A percentile compares a stretch with the other conserved stretches of the same genome.
These are phyloP conservation scores for Montipora foliosa DNA, from an alignment of 64 coral and sea anemone species.

Conservation along the genomic window DNA sequence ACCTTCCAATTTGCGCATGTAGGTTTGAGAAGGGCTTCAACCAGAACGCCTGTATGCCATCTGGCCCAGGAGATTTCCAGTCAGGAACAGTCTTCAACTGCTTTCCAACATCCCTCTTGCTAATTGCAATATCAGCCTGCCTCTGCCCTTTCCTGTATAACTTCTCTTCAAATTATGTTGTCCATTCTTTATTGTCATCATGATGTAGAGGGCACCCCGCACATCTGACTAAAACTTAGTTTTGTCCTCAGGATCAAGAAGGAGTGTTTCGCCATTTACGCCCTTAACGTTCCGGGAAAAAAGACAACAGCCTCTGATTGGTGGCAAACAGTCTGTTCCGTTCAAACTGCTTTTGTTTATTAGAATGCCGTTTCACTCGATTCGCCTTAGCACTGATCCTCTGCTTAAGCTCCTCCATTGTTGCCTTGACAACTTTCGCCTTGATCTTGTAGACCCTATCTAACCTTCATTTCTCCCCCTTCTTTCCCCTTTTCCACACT, in stretches of 20 bases:
- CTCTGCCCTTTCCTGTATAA: neutral
- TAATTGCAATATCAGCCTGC: neutral
- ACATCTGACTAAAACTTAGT: neutral
- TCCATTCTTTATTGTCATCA: neutral
- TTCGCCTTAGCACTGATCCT: too few species aligned
- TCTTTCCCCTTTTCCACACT: too few species aligned
- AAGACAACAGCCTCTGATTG: neutral
- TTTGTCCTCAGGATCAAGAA: neutral
- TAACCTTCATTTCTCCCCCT: too few species aligned
- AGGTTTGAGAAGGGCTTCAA: neutral
- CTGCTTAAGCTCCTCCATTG: too few species aligned
- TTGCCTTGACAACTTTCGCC: too few species aligned
- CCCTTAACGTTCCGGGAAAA: neutral
- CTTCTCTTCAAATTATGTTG: neutral
- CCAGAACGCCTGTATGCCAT: neutral
- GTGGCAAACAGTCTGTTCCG: neutral
- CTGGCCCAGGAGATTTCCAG: neutral
- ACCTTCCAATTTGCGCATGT: neutral
- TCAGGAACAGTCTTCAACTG: neutral
- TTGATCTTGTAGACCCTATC: too few species aligned
- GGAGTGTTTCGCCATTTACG: neutral
- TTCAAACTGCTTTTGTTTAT: neutral
- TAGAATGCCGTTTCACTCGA: too few species aligned
- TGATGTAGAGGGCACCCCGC: neutral
- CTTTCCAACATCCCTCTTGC: neutral